A percentile compares a stretch with the other conserved stretches of the same genome.
phyloP scores from a whole-genome alignment of 1,140 invertebrate species.

The Aphaenogaster ashmeadi region DNA sequence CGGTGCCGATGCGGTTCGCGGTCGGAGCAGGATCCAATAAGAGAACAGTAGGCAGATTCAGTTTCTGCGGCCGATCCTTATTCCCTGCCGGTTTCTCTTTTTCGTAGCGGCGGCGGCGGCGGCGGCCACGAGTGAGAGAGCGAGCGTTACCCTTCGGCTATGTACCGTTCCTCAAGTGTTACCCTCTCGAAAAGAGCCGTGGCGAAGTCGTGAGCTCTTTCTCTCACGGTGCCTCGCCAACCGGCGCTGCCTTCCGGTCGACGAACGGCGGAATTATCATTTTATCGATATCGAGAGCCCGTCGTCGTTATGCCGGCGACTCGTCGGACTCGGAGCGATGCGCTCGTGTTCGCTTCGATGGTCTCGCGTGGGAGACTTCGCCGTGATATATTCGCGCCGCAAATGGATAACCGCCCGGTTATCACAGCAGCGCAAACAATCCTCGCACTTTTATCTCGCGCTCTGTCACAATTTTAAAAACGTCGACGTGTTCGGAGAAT shows the following conservation, averaged over 20 bases:
- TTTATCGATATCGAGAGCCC: slow-evolving; percentile 48
- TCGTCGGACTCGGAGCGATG: background rate
- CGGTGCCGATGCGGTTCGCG: slow-evolving; percentile 70
- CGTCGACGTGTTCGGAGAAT: background rate
- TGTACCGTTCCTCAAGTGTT: slow-evolving; percentile 69
- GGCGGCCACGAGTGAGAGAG: slow-evolving; percentile 20
- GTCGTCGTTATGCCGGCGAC: slow-evolving; percentile 29
- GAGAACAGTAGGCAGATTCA: slow-evolving; percentile 70
- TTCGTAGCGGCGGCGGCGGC: slow-evolving; percentile 38
- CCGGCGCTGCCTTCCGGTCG: slow-evolving; percentile 53
- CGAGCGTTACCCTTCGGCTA: slow-evolving; percentile 45
- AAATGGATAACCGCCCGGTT: slow-evolving; percentile 3
- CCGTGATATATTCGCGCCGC: slow-evolving; percentile 17
- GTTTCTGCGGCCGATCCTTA: slow-evolving; percentile 60
- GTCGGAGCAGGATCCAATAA: slow-evolving; percentile 54
- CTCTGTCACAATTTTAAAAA: background rate
- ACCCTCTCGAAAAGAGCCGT: slow-evolving; percentile 48
- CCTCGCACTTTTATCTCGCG: background rate
- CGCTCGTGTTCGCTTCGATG: background rate
- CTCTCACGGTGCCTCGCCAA: slow-evolving; percentile 63
- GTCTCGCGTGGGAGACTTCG: slow-evolving; percentile 20
- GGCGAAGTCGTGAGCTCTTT: slow-evolving; percentile 45
- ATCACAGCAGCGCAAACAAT: background rate
- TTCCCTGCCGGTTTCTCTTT: slow-evolving; percentile 44
- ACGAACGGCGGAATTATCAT: slow-evolving; percentile 47